Base-by-base conservation (phyloP, 2,888 invertebrate genomes). In the Sminthurides aquaticus region DNA sequence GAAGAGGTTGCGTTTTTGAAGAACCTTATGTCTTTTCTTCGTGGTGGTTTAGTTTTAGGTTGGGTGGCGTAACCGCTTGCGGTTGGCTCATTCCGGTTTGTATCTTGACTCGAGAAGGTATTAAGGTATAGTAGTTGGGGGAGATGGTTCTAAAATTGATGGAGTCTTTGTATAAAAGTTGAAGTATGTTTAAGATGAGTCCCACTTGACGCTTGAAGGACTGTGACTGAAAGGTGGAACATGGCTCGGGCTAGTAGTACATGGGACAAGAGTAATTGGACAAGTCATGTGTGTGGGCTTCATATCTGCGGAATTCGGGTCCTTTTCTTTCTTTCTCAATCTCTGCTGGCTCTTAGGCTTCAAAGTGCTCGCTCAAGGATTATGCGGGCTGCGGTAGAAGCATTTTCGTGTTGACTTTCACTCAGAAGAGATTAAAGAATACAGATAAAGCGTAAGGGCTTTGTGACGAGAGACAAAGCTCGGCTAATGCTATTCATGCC, bases 151-250 rank as follows among this genome's bases (percentile, higher is more conserved):
- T 52, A 52, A 52, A 52, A 52, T 52, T 52, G 11, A 22, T 34
- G 15, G 43, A 34, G 8, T 34, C 43, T 20, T 52, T 8, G 52
- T 22, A 20, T 22, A 20, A 15, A 15, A 52, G 15, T 20, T 8
- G 52, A 52, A 52, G 52, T 52, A 22, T 52, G 52, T 52, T 52
- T 52, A 52, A 52, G 52, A 52, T 52, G 52, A 52, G 52, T 20
- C 52, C 52, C 52, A 52, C 52, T 52, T 34, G 43, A 34, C 43
- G 5, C 15, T 5, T 34, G 43, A 34, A 34, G 43, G 8, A 34
- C 43, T 34, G 43, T 34, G 43, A 15, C 43, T 34, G n/a, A n/a
- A n/a, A n/a, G n/a, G n/a, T n/a, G 43, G 43, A 34, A 34, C 43
- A 34, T 15, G 43, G 15, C 43, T 34, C 43, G 8, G 43, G 15